Percentiles rank a stretch among this genome's conserved stretches.
Conservation (phyloP, 2,797 vertebrate species). For the Cyclopterus lumpus region DNA sequence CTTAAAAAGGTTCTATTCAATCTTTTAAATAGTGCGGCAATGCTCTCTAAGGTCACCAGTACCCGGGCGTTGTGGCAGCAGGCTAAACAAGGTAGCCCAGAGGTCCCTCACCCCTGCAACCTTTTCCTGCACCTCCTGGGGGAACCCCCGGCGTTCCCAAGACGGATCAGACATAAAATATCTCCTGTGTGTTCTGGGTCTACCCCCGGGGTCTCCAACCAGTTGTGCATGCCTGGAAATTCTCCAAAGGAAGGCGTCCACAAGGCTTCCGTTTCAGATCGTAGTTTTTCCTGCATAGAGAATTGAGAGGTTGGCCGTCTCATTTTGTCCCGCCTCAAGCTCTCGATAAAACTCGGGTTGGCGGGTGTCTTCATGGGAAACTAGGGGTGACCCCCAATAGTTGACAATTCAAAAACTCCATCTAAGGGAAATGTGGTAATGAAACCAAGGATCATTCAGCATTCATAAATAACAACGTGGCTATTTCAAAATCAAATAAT, state of each 20-base stretch:
- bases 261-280: neutral
- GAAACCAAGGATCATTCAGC: too few species aligned
- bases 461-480: too few species aligned
- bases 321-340: neutral
- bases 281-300: too few species aligned
- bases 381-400: neutral
- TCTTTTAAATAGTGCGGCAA: neutral
- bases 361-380: neutral
- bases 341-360: neutral
- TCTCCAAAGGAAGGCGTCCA: neutral
- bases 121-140: neutral
- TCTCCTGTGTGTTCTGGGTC: neutral
- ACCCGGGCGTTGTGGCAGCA: neutral
- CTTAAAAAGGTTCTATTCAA: conserved; percentile 15
- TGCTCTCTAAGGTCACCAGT: neutral
- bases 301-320: neutral
- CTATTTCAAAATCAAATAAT: neutral
- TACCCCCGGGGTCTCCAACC: neutral
- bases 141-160: neutral
- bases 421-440: too few species aligned
- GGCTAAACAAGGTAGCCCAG: neutral
- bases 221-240: neutral
- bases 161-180: neutral
- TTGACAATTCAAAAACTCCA: too few species aligned
- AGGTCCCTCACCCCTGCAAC: neutral